Evolutionary conservation across 2,797 vertebrate species (phyloP).

Genomic region (Peromyscus attwateri): DNA sequence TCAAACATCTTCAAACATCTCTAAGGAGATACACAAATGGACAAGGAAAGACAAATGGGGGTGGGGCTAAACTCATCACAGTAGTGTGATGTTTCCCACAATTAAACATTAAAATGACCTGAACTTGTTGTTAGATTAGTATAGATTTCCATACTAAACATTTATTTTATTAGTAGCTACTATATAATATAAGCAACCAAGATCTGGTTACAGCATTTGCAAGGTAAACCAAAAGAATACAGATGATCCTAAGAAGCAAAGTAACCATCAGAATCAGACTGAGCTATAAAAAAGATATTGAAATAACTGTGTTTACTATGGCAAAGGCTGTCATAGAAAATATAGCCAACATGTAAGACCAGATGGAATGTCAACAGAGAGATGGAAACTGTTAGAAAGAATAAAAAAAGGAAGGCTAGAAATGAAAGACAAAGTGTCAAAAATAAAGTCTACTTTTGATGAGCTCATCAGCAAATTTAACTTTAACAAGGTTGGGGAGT

Average conservation of each 20-base stretch:
- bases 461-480: background rate
- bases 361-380: slow-evolving; percentile 45
- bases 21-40: background rate
- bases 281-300: slow-evolving; percentile 34
- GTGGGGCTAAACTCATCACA: background rate
- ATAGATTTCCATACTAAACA: background rate
- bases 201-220: background rate
- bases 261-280: background rate
- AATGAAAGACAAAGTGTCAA: slow-evolving; percentile 26
- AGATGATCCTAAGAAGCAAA: background rate
- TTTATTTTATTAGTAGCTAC: background rate
- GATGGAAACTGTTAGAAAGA: background rate
- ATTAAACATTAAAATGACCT: background rate
- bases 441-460: slow-evolving; percentile 41
- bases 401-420: slow-evolving; percentile 10
- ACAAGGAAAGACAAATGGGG: background rate
- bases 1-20: background rate
- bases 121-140: background rate
- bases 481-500: background rate
- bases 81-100: background rate
- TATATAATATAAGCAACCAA: background rate
- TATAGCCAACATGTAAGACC: slow-evolving; percentile 28
- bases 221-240: background rate
- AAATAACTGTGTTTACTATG: slow-evolving; percentile 19
- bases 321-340: slow-evolving; percentile 26